Conservation (phyloP, 2,888 invertebrate genomes). For the Dendrolimus houi region DNA sequence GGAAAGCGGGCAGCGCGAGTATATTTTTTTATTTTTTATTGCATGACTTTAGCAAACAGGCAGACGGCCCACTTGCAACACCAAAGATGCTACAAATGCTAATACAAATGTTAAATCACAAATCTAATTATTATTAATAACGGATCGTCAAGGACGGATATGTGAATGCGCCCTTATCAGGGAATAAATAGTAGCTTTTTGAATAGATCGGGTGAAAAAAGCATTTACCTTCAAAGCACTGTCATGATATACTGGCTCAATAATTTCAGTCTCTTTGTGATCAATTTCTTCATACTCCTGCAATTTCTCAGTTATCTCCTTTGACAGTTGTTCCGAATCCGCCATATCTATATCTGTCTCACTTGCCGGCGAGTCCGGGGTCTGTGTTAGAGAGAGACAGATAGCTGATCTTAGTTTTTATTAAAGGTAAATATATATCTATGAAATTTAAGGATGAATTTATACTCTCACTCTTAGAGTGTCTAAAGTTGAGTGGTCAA, state of each 20-base stretch:
- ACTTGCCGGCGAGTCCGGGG: constrained; percentile 56
- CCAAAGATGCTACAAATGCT: no score
- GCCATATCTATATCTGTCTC: constrained; percentile 43
- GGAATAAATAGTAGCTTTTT: constrained; percentile 1
- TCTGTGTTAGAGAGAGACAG: constrained; percentile 24
- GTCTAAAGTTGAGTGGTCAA: no score
- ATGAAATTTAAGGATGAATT: no score
- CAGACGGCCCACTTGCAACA: no score
- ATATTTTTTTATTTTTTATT: no score
- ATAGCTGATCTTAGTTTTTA: not conserved
- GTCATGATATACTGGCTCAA: constrained; percentile 21
- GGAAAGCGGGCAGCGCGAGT: no score
- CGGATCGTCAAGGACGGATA: no score
- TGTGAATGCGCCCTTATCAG: not conserved
- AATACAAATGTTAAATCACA: no score
- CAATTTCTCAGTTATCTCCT: constrained; percentile 47
- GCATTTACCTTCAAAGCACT: constrained; percentile 36
- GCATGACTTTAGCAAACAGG: no score
- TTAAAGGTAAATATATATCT: no score
- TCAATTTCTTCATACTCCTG: constrained; percentile 46
- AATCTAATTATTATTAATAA: no score
- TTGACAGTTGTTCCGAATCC: constrained; percentile 40
- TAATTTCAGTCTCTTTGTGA: constrained; percentile 31
- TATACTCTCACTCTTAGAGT: no score
- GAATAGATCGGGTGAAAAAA: not conserved